Evolutionary conservation across 2,797 vertebrate species (phyloP).

Genomic region (Serranus cabrilla): DNA sequence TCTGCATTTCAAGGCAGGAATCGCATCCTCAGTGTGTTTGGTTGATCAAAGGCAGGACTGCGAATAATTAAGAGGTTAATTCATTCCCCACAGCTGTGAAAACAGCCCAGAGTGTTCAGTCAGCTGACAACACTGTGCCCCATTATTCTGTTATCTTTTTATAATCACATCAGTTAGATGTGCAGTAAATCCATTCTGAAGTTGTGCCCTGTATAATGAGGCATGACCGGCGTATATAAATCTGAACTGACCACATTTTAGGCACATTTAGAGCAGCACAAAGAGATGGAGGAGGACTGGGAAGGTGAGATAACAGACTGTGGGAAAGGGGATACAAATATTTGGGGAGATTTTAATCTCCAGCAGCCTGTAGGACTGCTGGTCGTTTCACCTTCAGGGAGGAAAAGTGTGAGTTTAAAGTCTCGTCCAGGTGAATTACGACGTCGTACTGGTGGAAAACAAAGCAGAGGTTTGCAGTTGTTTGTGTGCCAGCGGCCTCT

Average conservation of each 20-base stretch:
- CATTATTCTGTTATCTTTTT: conserved; percentile 13
- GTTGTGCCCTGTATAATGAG: background rate
- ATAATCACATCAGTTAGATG: background rate
- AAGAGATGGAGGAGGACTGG: background rate
- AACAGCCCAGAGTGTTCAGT: conserved; percentile 30
- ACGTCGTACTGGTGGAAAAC: background rate
- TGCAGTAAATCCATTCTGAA: conserved; percentile 31
- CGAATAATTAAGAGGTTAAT: background rate
- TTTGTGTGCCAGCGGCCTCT: conserved; percentile 14
- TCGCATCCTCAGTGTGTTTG: conserved; percentile 19
- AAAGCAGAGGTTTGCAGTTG: background rate
- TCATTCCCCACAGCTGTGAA: conserved; percentile 52
- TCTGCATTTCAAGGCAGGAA: conserved; percentile 1
- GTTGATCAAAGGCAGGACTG: conserved; percentile 31
- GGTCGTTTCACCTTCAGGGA: background rate
- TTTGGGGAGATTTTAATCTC: conserved; percentile 10
- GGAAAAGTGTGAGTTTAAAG: background rate
- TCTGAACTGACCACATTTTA: background rate
- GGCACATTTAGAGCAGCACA: conserved; percentile 1
- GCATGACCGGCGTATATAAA: background rate
- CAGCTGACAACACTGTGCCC: conserved; percentile 39
- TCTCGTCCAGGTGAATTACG: conserved; percentile 15
- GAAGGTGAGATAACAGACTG: background rate
- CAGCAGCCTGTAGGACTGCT: background rate
- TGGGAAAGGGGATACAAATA: background rate